Evolutionary conservation across 2,113 vertebrate species (phyloP), one percentile per base, ranked within the genome.

Genomic region (Trinectes maculatus): DNA sequence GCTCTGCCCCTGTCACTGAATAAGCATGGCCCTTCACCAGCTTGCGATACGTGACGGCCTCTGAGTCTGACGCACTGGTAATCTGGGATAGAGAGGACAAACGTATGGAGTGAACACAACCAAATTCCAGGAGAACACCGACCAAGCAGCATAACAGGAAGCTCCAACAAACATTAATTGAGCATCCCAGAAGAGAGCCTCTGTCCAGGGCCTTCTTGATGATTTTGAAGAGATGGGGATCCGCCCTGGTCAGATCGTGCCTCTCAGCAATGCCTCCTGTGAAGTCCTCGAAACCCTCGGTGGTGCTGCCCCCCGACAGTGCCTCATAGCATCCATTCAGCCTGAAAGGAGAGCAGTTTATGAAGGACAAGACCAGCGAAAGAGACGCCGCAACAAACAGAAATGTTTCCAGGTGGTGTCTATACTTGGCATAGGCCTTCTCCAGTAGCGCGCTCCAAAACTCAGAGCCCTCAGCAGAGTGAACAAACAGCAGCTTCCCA

Each of bases 201-300:
- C 79, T 77, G 0, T 76, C 66, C 72, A 93, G 51, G 43, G 91
- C 92, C 63, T 91, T 92, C 55, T 16, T 48, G 7, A 92, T 90
- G 82, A 89, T 91, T 26, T 88, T 78, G 57, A 92, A 93, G 63
- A 93, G 87, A 36, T 73, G 77, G 2, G 80, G 79, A 11, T 84
- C 64, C 2, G 86, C 31, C 0, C 18, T 42, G 10, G 70, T 87
- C 49, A 98, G 72, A 10, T 95, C 93, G 6, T 93, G 96, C 51
- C 84, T 93, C 83, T 98, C 96, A 0, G 96, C 93, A 31, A 98
- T 96, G 44, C 96, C 96, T 15, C 96, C 96, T 0, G 96, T 98
- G 90, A 98, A 98, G 85, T 98, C 96, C 80, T 97, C 96, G 0
- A 98, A 98, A n/a, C 96, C 96, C 76, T 98, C 96, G 0, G 91